Base-by-base conservation (phyloP, 1,140 invertebrate genomes). In the Anagrus nilaparvatae region DNA sequence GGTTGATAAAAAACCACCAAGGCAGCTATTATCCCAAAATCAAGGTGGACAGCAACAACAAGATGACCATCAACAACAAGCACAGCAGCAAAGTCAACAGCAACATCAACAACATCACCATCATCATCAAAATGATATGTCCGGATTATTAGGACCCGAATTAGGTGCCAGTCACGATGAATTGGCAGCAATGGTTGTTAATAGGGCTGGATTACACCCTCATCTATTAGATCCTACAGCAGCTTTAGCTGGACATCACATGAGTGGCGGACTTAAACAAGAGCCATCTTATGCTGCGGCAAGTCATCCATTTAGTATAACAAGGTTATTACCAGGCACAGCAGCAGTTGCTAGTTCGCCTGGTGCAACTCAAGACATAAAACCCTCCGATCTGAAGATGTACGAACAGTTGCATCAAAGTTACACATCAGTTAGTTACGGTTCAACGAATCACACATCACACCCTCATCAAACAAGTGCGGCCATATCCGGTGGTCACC, bases 301-400 rank as follows among this genome's bases (percentile, higher is more conserved):
- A 41, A 82, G 76, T 59, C 87, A 94, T 63, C 91, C 92, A 1
- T 96, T 95, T 69, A 91, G 87, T 60, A 95, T 96, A 54, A 93
- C 87, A 49, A 82, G 90, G 58, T 75, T 95, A 56, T 67, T 90
- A 53, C 85, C 87, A 8, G 82, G 84, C 31, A 86, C 87, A 54
- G 81, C 80, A 40, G 87, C 90, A 61, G n/a, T n/a, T n/a, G 76
- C 84, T 1, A 56, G 56, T 0, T 51, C 55, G 46, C 69, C 58
- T 48, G 73, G 58, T 56, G 75, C 51, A 59, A 74, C 55, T 2
- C 57, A 60, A 21, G 75, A 78, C 40, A 69, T 73, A 50, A 67
- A 69, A 38, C 65, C 60, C 4, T 59, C 65, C 30, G 81, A 85
- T 60, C 74, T 85, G 46, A 85, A 84, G 63, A 85, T 86, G 78